Base-by-base conservation (phyloP, 2,797 vertebrate genomes). In the Pseudomugil gertrudae region DNA sequence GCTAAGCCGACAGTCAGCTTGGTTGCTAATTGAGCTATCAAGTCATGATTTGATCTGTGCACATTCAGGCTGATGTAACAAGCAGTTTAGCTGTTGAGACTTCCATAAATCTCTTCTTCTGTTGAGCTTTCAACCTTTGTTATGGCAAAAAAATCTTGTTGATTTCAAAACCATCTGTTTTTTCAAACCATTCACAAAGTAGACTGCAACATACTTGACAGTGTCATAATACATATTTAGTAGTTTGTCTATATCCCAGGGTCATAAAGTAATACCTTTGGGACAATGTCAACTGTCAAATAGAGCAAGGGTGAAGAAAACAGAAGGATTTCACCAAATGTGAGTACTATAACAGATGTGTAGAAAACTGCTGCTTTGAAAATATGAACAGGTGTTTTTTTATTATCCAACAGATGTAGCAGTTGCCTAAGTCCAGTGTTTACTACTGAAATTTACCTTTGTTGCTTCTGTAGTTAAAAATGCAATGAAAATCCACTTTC, bases 1-100 rank as follows among this genome's bases (percentile, higher is more conserved):
- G 3, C 72, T 54, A 14, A 48, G 36, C 15, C 19, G 43, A 58
- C 52, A 35, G 36, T 30, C 40, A 23, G 60, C 35, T 59, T 53
- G 58, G 48, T 74, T 50, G 53, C 76, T 85, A 84, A 87, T 80
- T 72, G 77, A 81, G 80, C 74, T 59, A 76, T 83, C 78, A 72
- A 33, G 50, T 57, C 72, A 26, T 57, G 52, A 69, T 81, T 63
- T 72, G 65, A 80, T 85, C 57, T 84, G 71, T 75, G 48, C 50
- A 65, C 66, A 65, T 73, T 27, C 48, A 52, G 59, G 56, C 69
- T 84, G 66, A 72, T 29, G 69, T 80, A 86, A 86, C 69, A 84
- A 48, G 58, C 54, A 14, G 71, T 66, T 69, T 29, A 69, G 74
- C 71, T 72, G 59, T 73, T 74, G 72, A 87, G 79, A 82, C 69